Conservation (phyloP, 2,113 vertebrate genomes). For the Peromyscus maniculatus region DNA sequence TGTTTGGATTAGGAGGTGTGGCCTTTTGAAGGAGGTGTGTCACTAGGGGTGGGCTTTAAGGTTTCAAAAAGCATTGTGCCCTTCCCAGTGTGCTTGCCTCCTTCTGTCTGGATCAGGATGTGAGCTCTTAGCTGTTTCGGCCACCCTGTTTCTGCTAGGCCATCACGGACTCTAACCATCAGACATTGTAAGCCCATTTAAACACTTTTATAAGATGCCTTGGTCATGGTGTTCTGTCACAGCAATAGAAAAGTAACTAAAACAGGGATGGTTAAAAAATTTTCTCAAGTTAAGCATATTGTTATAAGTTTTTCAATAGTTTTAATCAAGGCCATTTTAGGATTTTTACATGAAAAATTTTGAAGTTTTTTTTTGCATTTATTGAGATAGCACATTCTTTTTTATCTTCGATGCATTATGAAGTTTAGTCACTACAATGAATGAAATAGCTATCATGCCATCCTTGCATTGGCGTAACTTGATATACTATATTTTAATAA, state of each 20-base stretch:
- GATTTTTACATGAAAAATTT: neutral
- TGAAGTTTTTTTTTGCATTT: neutral
- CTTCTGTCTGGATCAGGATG: neutral
- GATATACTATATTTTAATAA: slow-evolving; percentile 24
- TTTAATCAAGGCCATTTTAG: neutral
- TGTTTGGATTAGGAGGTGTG: neutral
- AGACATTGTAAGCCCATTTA: neutral
- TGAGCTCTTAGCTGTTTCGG: neutral
- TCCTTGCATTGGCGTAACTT: neutral
- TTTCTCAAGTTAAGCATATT: neutral
- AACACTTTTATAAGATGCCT: neutral
- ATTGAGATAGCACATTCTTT: neutral
- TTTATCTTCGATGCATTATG: neutral
- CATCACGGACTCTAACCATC: neutral
- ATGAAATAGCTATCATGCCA: neutral
- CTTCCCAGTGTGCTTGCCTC: neutral
- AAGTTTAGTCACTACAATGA: neutral
- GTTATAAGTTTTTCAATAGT: neutral
- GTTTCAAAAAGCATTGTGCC: neutral
- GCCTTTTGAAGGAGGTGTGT: neutral
- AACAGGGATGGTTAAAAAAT: neutral
- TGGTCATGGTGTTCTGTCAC: neutral
- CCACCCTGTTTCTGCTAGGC: neutral
- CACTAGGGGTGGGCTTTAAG: neutral
- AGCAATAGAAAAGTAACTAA: neutral